Evolutionary conservation across 2,888 invertebrate species (phyloP), one percentile per base, ranked within the genome.

Genomic region (Charanyca ferruginea): DNA sequence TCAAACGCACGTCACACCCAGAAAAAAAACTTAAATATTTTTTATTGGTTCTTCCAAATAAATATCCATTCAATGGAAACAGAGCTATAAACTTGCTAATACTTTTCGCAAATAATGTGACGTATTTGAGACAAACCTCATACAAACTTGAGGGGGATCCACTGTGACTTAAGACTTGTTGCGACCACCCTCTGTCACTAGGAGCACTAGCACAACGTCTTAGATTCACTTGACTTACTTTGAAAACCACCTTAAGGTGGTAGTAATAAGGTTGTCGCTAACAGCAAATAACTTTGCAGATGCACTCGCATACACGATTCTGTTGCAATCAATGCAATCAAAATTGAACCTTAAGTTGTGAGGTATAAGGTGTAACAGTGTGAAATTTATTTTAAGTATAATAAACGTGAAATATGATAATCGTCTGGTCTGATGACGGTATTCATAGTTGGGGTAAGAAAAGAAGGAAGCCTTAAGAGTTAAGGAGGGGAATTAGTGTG

Each of bases 361-460:
- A 11, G 0, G 2, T 0, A 0, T 41, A 84, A 86, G 60, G 66
- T 72, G 59, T n/a, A 13, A 60, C 35, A 57, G 73, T 23, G 28
- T 3, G 16, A 45, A 38, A 25, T 8, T 5, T 0, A 42, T 18
- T 13, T 44, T 62, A 62, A n/a, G 61, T 67, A 52, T 65, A 82
- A 77, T 82, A 79, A 80, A 60, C 61, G 89, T 93, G 94, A 94
- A 94, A 94, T 94, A 94, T 94, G 94, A 94, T 94, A 94, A 94
- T 94, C 91, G 88, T 82, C 85, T 77, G 80, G 91, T 83, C 89
- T 93, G 93, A 93, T 92, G 93, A 94, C 90, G 93, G 92, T 92
- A 94, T 94, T 94, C 94, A 94, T 93, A 92, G 91, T 90, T 89
- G 79, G 69, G 87, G 85, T 89, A 85, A 73, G 57, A 63, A 83